A percentile compares a stretch with the other conserved stretches of the same genome.
phyloP scores from a whole-genome alignment of 1,140 invertebrate genomes.

The Drosophila auraria region DNA sequence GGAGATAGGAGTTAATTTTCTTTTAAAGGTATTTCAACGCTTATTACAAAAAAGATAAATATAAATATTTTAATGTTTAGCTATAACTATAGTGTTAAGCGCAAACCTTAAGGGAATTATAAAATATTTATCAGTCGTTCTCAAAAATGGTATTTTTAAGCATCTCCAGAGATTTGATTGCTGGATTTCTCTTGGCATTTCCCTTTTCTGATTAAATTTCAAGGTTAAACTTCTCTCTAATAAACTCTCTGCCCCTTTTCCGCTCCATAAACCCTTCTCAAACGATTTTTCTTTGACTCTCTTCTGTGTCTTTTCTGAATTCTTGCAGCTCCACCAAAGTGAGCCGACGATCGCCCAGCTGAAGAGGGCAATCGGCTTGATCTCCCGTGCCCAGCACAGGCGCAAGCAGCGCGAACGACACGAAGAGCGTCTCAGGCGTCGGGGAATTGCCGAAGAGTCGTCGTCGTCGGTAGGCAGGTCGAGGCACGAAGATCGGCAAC shows the following conservation, averaged over 20 bases:
- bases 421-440: conserved; percentile 57
- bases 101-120: too few species aligned
- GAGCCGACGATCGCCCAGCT: conserved; percentile 75
- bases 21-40: too few species aligned
- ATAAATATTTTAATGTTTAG: too few species aligned
- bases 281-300: background rate
- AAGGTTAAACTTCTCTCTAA: conserved; percentile 6
- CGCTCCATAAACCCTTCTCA: conserved; percentile 1
- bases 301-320: conserved; percentile 1
- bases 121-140: background rate
- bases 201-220: background rate
- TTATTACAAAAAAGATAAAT: too few species aligned
- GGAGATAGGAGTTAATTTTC: too few species aligned
- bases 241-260: background rate
- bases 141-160: too few species aligned
- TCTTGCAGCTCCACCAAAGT: conserved; percentile 66
- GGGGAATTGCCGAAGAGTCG: conserved; percentile 51
- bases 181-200: background rate
- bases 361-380: conserved; percentile 72
- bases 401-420: conserved; percentile 63
- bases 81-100: too few species aligned
- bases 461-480: conserved; percentile 22
- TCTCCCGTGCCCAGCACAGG: conserved; percentile 67
- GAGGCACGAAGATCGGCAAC: conserved; percentile 42
- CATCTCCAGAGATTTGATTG: background rate